Base-by-base conservation (phyloP, 2,797 vertebrate species). In the Garrulus glandarius region DNA sequence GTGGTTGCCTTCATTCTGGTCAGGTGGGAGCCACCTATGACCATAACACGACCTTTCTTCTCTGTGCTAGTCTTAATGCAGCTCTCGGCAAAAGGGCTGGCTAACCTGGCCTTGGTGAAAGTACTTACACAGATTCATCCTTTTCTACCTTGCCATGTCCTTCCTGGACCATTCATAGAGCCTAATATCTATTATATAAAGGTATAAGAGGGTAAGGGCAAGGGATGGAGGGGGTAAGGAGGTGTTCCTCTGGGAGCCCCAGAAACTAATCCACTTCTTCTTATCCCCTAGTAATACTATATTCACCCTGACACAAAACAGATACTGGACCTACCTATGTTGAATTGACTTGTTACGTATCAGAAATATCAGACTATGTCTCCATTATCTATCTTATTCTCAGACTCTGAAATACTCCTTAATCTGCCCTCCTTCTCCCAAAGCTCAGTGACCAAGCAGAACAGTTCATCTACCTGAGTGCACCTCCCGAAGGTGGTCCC, bases 271-370 rank as follows among this genome's bases (percentile, higher is more conserved):
- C n/a, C 43, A 2, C 61, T 61, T 72, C 10, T 49, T 9, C 8
- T 56, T 79, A 24, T 34, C 8, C 15, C 6, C 53, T 36, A 3
- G 1, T 55, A 30, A 34, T n/a, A 56, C 13, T 56, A 32, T n/a
- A 18, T 63, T 57, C n/a, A 43, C 75, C 10, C 11, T 68, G 30
- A 15, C 27, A 50, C 13, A 46, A 75, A 68, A 39, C 7, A 49
- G 17, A 32, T 30, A 61, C 12, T 49, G 41, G 10, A 47, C 0
- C 2, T 24, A 18, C 0, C 2, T 24, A 18, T n/a, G 9, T 13
- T 34, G 23, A 67, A 36, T 16, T 59, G 20, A 15, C 13, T 30
- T 29, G 15, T 20, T 20, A 2, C 19, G 7, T 32, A 61, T 11
- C 21, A 72, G 34, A 39, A 29, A n/a, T 24, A 5, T 20, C 20